Evolutionary conservation across 1,140 invertebrate species (phyloP), one percentile per base, ranked within the genome.

Genomic region (Platorchestia sp.): DNA sequence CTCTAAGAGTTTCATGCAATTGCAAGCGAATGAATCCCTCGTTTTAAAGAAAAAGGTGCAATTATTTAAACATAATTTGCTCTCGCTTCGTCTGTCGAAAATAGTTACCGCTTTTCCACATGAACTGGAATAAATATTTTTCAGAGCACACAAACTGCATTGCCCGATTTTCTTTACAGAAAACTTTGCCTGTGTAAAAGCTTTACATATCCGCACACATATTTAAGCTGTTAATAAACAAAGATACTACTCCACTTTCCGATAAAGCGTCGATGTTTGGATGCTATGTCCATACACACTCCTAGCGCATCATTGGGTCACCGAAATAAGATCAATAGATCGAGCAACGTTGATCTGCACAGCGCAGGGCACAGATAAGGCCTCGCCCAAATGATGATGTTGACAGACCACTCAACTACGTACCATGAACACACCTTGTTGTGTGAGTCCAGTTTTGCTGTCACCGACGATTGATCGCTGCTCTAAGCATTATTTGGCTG

Each of bases 311-410:
- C 59, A 75, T 75, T 36, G 59, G 47, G 59, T 75, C 87, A 89
- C 43, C 41, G 87, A 42, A 89, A 44, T 44, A 47, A 47, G 91
- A 93, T 93, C 91, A 93, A 93, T 93, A 93, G 43, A n/a, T n/a
- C n/a, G n/a, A 19, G 43, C n/a, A 42, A 10, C 7, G 43, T 93
- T 93, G 43, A 47, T 45, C 91, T 45, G 91, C 40, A 40, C 3
- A n/a, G 40, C 40, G 6, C 43, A 43, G 43, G 91, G 44, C 16
- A 40, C 43, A 93, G 91, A 93, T 93, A 93, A 93, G 91, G 40
- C 6, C 45, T 93, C 45, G 40, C 43, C 45, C 40, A 93, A 93
- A 93, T 93, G 41, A 93, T 93, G 45, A 93, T 93, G 91, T 93
- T 93, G 43, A 93, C 91, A 93, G 6, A 45, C 41, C 91, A 93